Conservation (phyloP, 2,888 invertebrate genomes). For the Acanthacorydalis orientalis region DNA sequence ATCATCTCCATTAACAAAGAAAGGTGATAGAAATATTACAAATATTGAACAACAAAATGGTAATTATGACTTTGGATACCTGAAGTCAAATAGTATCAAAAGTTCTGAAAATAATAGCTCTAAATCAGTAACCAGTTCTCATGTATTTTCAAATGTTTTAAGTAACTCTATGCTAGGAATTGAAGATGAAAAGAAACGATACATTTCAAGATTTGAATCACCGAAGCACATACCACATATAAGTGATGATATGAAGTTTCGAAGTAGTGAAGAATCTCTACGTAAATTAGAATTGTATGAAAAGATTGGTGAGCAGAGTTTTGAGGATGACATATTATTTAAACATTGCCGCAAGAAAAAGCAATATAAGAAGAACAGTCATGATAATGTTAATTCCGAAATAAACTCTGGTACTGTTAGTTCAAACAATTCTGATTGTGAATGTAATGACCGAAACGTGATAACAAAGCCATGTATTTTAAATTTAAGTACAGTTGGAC, state of each 20-base stretch:
- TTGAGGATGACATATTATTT: constrained; percentile 50
- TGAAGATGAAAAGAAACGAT: constrained; percentile 7
- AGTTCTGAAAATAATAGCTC: neutral
- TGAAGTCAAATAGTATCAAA: too few relatives aligned
- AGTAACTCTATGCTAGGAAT: constrained; percentile 3
- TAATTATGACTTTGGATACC: constrained; percentile 4
- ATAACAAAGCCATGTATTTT: constrained; percentile 25
- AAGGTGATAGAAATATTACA: constrained; percentile 3
- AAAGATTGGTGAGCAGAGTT: constrained; percentile 55
- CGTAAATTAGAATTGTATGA: constrained; percentile 45
- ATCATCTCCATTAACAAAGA: constrained; percentile 14
- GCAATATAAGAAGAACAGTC: constrained; percentile 19
- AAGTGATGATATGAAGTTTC: constrained; percentile 9
- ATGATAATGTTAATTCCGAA: constrained; percentile 12
- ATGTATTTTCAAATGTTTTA: neutral
- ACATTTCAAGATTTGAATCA: constrained; percentile 5
- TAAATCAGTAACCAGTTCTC: neutral
- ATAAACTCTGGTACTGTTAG: constrained; percentile 21
- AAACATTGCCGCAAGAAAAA: constrained; percentile 38
- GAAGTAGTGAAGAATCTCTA: constrained; percentile 15
- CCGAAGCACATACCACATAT: neutral
- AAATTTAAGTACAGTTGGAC: constrained; percentile 27
- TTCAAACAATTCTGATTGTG: constrained; percentile 7
- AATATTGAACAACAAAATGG: neutral
- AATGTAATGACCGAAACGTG: constrained; percentile 13